Conservation (phyloP, 2,888 invertebrate genomes). For the Dynastes grantii region DNA sequence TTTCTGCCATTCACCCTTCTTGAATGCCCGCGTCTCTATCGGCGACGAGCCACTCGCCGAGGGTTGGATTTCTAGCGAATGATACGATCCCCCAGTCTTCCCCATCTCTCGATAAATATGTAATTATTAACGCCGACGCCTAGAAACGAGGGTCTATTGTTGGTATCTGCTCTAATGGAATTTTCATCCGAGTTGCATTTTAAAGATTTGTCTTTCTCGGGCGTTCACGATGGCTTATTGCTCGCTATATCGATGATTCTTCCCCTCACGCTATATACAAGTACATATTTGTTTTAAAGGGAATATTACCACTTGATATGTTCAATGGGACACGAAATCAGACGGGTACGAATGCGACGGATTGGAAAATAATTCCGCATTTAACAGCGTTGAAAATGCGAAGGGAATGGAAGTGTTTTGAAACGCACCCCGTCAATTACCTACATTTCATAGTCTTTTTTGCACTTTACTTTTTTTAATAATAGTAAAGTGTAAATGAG, state of each 20-base stretch:
- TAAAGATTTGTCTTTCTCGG: conserved; percentile 30
- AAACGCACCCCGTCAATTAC: too few species aligned
- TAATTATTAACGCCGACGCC: conserved; percentile 25
- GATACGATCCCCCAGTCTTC: conserved; percentile 5
- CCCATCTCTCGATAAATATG: conserved; percentile 27
- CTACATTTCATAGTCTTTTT: too few species aligned
- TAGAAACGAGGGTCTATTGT: conserved; percentile 12
- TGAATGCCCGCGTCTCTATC: conserved; percentile 8
- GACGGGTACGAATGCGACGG: not conserved
- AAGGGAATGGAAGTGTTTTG: too few species aligned
- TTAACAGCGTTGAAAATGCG: not conserved
- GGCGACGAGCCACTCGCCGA: conserved; percentile 7
- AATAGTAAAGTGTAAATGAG: too few species aligned
- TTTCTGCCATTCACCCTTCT: conserved; percentile 20
- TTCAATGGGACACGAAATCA: conserved; percentile 6
- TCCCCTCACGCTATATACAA: not conserved
- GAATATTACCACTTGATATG: conserved; percentile 16
- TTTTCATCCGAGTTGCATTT: conserved; percentile 41
- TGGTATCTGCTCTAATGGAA: conserved; percentile 39
- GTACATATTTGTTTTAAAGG: conserved; percentile 31
- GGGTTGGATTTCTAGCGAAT: not conserved
- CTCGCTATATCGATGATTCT: not conserved
- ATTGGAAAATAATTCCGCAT: not conserved
- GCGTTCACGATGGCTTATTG: conserved; percentile 21
- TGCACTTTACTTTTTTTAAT: too few species aligned